Conservation (phyloP, 1,140 invertebrate species). For the Euglossa dilemma region DNA sequence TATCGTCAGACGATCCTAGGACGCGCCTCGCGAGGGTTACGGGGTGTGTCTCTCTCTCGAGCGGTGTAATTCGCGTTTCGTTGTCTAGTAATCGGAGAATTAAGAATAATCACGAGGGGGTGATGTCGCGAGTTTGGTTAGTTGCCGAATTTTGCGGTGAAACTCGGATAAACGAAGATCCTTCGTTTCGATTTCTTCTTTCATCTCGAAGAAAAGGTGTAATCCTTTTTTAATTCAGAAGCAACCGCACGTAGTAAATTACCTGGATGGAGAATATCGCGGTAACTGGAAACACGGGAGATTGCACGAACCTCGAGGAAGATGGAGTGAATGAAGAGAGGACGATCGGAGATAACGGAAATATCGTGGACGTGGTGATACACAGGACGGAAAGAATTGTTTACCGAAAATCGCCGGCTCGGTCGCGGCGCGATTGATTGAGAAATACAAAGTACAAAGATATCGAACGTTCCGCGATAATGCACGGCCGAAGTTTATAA, state of each 20-base stretch:
- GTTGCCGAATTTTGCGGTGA: too few species aligned
- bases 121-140: not conserved
- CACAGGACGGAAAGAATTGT: constrained; percentile 17
- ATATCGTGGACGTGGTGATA: not conserved
- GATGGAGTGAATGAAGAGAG: too few species aligned
- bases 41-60: not conserved
- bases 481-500: constrained; percentile 44
- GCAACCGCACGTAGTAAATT: too few species aligned
- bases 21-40: not conserved
- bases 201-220: too few species aligned
- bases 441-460: constrained; percentile 53
- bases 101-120: not conserved
- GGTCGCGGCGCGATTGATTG: constrained; percentile 17
- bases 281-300: too few species aligned
- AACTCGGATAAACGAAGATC: too few species aligned
- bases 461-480: constrained; percentile 45
- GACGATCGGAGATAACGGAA: not conserved
- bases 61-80: not conserved
- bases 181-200: too few species aligned
- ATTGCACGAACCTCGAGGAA: too few species aligned
- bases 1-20: not conserved
- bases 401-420: constrained; percentile 25
- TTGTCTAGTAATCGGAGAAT: not conserved
- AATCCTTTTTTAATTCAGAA: too few species aligned
- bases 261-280: too few species aligned